Conservation (phyloP, 1,140 invertebrate species). For the Drosophila murphyi region DNA sequence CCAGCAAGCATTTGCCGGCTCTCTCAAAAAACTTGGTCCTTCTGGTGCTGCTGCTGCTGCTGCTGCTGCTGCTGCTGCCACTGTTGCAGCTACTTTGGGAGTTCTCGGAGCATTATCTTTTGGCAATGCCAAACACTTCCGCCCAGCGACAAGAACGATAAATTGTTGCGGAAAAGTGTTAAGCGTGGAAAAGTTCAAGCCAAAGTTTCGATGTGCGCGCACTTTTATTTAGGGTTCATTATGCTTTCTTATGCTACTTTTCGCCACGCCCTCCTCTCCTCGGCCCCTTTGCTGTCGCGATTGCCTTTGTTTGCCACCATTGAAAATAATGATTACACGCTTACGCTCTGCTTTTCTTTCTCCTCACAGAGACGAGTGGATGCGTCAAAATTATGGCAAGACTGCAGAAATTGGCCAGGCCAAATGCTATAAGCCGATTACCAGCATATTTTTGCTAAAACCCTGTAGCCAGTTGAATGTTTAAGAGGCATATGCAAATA, state of each 20-base stretch:
- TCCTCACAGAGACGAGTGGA: conserved; percentile 10
- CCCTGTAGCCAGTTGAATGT: neutral
- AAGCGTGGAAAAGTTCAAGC: conserved; percentile 65
- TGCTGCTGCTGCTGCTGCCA: conserved; percentile 2
- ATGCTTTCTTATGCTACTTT: conserved; percentile 50
- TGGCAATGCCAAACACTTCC: conserved; percentile 72
- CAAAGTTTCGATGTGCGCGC: conserved; percentile 59
- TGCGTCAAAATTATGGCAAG: conserved; percentile 54
- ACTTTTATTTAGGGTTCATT: conserved; percentile 75
- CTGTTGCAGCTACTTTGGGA: conserved; percentile 19
- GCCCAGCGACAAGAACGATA: conserved; percentile 63
- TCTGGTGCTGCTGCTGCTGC: neutral
- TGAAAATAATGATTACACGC: conserved; percentile 67
- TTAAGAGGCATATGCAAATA: neutral
- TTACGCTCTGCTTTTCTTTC: conserved; percentile 56
- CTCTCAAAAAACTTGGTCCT: conserved; percentile 62
- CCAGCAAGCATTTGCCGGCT: conserved; percentile 50
- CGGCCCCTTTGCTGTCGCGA: neutral
- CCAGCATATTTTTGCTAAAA: conserved; percentile 48
- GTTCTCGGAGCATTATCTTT: conserved; percentile 54
- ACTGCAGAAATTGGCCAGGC: conserved; percentile 51
- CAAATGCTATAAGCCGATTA: conserved; percentile 68
- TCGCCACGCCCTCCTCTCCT: neutral
- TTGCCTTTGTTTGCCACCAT: conserved; percentile 54
- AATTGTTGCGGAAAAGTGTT: conserved; percentile 73